phyloP scores from a whole-genome alignment of 2,888 invertebrate genomes.

The Nebria salina region DNA sequence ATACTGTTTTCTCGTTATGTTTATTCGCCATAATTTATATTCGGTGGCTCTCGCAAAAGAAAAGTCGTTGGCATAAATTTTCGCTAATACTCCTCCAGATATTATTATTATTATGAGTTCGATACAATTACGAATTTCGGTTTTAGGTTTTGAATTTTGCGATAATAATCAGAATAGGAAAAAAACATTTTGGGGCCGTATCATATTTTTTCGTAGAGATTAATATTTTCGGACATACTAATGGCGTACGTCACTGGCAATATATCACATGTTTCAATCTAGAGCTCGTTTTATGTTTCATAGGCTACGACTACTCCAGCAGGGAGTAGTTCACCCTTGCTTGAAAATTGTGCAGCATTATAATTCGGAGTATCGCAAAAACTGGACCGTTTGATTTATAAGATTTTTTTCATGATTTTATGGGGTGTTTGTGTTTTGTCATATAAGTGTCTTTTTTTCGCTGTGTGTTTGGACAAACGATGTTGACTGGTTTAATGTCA shows the following conservation, averaged over 20 bases:
- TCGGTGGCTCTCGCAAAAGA: conserved; percentile 56
- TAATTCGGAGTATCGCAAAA: not conserved
- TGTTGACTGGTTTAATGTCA: conserved; percentile 14
- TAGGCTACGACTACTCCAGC: conserved; percentile 49
- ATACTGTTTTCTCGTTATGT: conserved; percentile 55
- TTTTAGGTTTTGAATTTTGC: no score
- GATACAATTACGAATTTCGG: not conserved
- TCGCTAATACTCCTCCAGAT: conserved; percentile 48
- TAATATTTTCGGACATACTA: conserved; percentile 66
- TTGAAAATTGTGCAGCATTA: conserved; percentile 22
- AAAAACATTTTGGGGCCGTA: conserved; percentile 47
- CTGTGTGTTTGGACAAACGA: not conserved
- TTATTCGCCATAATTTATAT: conserved; percentile 60
- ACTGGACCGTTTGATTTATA: conserved; percentile 55
- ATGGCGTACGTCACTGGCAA: conserved; percentile 65
- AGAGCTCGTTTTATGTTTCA: conserved; percentile 65
- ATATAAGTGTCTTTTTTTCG: conserved; percentile 8
- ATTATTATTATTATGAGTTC: conserved; percentile 27
- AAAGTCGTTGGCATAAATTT: conserved; percentile 52
- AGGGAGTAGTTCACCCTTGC: conserved; percentile 18
- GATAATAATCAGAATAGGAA: no score
- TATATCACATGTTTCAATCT: conserved; percentile 66
- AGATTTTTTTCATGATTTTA: conserved; percentile 52
- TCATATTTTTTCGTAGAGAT: conserved; percentile 62
- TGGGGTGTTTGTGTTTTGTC: conserved; percentile 32